Percentiles rank a stretch among this genome's conserved stretches.
Conservation (phyloP, 2,797 vertebrate genomes). For the Neosilurus hyrtlii region DNA sequence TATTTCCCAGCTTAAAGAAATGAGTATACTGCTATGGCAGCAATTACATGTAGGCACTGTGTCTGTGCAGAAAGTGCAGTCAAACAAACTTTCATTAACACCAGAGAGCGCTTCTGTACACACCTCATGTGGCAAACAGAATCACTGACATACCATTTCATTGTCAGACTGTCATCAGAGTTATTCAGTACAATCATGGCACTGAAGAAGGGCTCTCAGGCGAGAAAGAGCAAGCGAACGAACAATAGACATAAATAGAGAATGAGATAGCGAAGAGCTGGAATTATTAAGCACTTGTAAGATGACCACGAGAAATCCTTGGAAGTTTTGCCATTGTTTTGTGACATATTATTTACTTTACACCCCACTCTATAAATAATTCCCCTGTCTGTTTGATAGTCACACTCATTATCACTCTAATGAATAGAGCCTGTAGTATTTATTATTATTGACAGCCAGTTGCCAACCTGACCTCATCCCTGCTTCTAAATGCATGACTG, state of each 20-base stretch:
- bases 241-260: conserved; percentile 8
- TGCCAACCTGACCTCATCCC: conserved; percentile 22
- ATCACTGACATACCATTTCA: conserved; percentile 51
- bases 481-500: conserved; percentile 24
- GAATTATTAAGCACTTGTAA: conserved; percentile 43
- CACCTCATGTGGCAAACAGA: conserved; percentile 34
- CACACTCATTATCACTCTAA: conserved; percentile 22
- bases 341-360: conserved; percentile 25
- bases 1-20: conserved; percentile 32
- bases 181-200: conserved; percentile 46
- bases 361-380: conserved; percentile 23
- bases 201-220: conserved; percentile 21
- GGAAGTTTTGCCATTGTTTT: conserved; percentile 46
- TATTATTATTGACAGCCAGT: conserved; percentile 26
- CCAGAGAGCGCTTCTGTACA: conserved; percentile 6
- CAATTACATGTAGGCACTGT: too few species aligned
- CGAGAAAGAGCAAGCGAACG: background rate
- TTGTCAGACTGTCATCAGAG: conserved; percentile 50
- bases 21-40: background rate
- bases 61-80: background rate
- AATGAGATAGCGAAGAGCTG: conserved; percentile 28
- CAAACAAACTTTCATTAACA: conserved; percentile 9
- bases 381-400: conserved; percentile 35
- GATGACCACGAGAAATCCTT: conserved; percentile 31
- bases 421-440: conserved; percentile 30